These are phyloP conservation scores for Leucopternis melanops DNA, from an alignment of 2,113 vertebrate genomes.

Conservation along the genomic window DNA sequence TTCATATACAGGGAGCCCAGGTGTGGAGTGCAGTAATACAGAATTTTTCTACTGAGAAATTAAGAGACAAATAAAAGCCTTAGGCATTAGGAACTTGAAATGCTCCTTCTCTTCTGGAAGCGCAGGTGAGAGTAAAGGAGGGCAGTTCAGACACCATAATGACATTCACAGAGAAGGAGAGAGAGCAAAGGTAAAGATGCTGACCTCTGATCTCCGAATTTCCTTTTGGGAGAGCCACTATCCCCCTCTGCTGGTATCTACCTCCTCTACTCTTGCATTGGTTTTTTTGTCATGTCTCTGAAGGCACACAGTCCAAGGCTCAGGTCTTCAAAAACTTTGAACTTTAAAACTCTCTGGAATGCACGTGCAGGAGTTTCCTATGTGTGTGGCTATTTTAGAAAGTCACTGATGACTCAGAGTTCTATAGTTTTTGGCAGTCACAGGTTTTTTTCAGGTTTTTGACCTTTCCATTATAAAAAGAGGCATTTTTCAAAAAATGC, in stretches of 20 bases:
- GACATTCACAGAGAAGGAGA: neutral
- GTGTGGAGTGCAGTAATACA: neutral
- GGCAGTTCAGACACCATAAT: neutral
- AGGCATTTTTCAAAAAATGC: neutral
- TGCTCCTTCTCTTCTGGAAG: neutral
- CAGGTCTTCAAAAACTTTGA: neutral
- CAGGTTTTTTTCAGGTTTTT: neutral
- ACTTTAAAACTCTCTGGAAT: neutral
- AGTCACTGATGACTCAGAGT: neutral
- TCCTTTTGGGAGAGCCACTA: neutral
- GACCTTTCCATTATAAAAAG: neutral
- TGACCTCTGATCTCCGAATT: conserved; percentile 7
- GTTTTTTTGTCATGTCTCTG: neutral
- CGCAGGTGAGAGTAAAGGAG: neutral
- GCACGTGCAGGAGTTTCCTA: neutral
- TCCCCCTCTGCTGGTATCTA: conserved; percentile 8
- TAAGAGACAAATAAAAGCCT: neutral
- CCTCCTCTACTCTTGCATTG: neutral
- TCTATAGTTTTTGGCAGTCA: neutral
- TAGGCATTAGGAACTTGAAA: neutral
- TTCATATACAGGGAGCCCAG: neutral
- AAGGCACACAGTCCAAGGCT: neutral
- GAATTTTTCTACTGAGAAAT: neutral
- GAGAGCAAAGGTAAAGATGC: neutral
- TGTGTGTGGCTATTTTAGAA: neutral